Evolutionary conservation across 1,140 invertebrate species (phyloP), one percentile per base, ranked within the genome.

Genomic region (Drosophila tristis): DNA sequence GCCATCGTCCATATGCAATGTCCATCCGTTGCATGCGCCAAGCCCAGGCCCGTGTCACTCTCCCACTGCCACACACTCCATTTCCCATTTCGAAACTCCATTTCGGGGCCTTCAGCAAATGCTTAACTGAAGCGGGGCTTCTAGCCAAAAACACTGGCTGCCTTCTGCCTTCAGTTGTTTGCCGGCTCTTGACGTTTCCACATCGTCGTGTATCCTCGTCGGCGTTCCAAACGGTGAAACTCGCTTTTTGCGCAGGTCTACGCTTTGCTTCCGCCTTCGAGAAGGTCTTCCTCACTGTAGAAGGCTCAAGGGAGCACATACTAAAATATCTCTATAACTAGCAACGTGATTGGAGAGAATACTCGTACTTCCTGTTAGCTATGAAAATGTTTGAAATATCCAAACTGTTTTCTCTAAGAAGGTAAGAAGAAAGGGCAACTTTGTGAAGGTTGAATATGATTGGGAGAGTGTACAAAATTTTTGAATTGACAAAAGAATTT

Each of bases 341-440:
- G 29, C 25, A 60, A 56, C 58, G 47, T 66, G 53, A 45, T 48
- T 42, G 2, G 5, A 9, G 35, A 13, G 49, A 44, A 44, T 57
- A 6, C 39, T 42, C 42, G 42, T 45, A 55, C 29, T 75, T 11
- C 31, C 31, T 16, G 23, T 26, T 44, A 61, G 42, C 49, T 50
- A 89, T 85, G 86, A 84, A 82, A 85, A 89, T 91, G 90, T 91
- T 91, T 54, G 90, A 91, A 29, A 82, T 91, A 55, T 91, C 90
- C 16, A 91, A 91, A 53, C 44, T 91, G 29, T 91, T 91, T 70
- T 85, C 90, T 13, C 50, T 91, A 61, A 71, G 90, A 68, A 87
- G 90, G 90, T 91, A 80, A 89, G 87, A 80, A 89, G 87, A 11
- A 25, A 5, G 4, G 15, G 5, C 29, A 39, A 4, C 11, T 13